A percentile compares a stretch with the other conserved stretches of the same genome.
These are phyloP conservation scores for Lamprotornis superbus DNA, from an alignment of 2,113 vertebrate species.

Conservation along the genomic window DNA sequence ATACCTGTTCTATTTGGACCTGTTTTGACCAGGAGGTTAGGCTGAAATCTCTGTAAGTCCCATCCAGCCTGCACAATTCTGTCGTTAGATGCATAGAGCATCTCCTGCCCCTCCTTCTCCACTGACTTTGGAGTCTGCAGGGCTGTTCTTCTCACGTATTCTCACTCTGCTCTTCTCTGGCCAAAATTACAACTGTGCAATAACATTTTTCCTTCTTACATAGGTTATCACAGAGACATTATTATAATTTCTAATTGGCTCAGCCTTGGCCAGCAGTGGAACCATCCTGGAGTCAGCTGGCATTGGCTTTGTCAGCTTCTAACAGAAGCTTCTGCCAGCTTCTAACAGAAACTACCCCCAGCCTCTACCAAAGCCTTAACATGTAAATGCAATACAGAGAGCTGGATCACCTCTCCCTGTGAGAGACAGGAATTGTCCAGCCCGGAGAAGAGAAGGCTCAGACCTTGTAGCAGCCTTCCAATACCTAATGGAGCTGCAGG, in stretches of 20 bases:
- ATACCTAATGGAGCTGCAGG: accelerated
- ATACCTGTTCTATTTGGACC: neutral
- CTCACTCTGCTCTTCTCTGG: neutral
- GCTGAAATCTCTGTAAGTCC: neutral
- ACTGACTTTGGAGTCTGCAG: neutral
- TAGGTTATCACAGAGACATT: neutral
- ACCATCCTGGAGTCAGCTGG: neutral
- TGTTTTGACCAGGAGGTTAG: neutral
- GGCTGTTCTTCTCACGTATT: neutral
- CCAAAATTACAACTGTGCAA: neutral
- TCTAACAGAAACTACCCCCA: neutral
- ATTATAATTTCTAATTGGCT: too few species aligned
- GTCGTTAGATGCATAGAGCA: neutral
- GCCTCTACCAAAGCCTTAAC: neutral
- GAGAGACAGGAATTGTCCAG: neutral
- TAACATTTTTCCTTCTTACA: neutral
- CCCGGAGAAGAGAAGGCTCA: neutral
- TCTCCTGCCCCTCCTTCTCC: neutral
- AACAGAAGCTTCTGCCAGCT: neutral
- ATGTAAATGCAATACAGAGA: neutral
- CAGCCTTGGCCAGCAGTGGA: neutral
- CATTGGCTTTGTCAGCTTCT: neutral
- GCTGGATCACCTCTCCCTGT: neutral
- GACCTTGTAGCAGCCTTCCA: neutral
- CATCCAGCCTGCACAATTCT: neutral